Conservation (phyloP, 2,888 invertebrate species). For the Euzetes globulus region DNA sequence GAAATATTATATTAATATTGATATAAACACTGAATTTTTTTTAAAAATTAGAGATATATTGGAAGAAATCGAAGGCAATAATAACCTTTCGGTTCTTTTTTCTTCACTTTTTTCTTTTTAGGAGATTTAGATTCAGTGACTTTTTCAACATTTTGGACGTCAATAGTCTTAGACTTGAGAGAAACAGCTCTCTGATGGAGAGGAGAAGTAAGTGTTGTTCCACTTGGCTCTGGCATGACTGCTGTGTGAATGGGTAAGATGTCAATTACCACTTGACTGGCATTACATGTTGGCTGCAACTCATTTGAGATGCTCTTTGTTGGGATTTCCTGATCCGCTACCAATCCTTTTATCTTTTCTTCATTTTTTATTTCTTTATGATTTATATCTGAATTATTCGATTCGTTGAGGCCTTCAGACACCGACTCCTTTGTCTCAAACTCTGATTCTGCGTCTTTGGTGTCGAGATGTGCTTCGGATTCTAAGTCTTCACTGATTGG, state of each 20-base stretch:
- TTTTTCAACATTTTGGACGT: neutral
- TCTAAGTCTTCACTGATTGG: constrained; percentile 5
- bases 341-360: neutral
- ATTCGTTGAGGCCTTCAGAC: neutral
- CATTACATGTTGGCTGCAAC: neutral
- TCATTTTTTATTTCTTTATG: constrained; percentile 10
- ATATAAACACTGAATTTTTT: neutral
- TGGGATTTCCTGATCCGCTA: neutral
- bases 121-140: neutral
- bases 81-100: constrained; percentile 19
- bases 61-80: neutral
- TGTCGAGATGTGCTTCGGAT: neutral
- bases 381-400: neutral
- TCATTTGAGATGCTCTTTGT: neutral
- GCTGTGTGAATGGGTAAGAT: constrained; percentile 15
- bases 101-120: constrained; percentile 26
- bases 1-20: neutral
- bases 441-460: constrained; percentile 10
- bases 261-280: constrained; percentile 9
- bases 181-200: neutral
- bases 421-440: neutral
- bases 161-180: neutral
- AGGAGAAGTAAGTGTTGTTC: neutral
- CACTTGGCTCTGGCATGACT: constrained; percentile 19
- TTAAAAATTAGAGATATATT: neutral